Evolutionary conservation across 1,140 invertebrate genomes (phyloP).

Genomic region (Agrypnia vestita): DNA sequence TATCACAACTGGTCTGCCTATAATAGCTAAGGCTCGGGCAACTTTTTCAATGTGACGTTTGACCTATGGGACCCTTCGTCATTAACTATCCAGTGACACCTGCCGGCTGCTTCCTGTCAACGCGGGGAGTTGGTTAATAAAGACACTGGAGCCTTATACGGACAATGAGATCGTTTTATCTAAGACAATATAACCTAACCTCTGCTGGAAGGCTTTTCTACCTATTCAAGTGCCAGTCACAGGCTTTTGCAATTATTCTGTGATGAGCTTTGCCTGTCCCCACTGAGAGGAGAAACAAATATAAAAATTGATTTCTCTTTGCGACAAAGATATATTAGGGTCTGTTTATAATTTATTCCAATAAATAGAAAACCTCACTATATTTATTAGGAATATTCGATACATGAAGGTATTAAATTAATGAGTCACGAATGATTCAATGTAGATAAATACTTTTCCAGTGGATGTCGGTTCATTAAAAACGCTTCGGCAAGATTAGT

Average conservation of each 20-base stretch:
- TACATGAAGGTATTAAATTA: too few species aligned
- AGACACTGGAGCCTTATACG: neutral
- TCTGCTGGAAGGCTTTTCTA: neutral
- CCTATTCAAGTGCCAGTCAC: neutral
- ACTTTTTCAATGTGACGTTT: constrained; percentile 50
- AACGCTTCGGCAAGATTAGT: too few species aligned
- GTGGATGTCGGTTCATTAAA: too few species aligned
- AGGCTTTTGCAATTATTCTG: neutral
- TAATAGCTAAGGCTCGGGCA: constrained; percentile 44
- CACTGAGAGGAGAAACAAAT: too few species aligned
- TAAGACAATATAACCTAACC: neutral
- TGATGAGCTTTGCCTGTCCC: neutral
- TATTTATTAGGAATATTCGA: too few species aligned
- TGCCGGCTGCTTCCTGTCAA: constrained; percentile 51
- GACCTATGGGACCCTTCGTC: constrained; percentile 53
- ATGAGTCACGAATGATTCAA: too few species aligned
- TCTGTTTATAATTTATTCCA: too few species aligned
- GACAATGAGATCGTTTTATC: neutral
- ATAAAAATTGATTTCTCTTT: too few species aligned
- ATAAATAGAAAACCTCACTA: too few species aligned
- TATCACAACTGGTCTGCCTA: constrained; percentile 36
- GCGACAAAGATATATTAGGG: too few species aligned
- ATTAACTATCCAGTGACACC: constrained; percentile 46
- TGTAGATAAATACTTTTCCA: too few species aligned
- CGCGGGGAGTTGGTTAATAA: neutral